Percentiles rank a stretch among this genome's conserved stretches.
phyloP scores from a whole-genome alignment of 2,888 invertebrate genomes.

The Clunio marinus region DNA sequence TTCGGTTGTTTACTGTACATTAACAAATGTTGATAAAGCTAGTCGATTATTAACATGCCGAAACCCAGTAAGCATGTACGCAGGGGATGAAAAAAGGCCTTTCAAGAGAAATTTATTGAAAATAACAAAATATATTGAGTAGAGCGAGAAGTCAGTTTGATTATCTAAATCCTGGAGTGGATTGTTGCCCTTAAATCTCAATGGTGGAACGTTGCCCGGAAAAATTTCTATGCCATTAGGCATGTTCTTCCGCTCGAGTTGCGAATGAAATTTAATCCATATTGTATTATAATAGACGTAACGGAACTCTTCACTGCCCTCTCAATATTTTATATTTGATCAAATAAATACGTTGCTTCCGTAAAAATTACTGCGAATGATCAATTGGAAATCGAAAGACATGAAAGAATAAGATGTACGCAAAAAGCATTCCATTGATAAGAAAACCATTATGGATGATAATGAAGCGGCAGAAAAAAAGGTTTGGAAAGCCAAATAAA shows the following conservation, averaged over 20 bases:
- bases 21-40: background rate
- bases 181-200: background rate
- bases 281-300: too few relatives aligned
- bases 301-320: too few relatives aligned
- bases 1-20: background rate
- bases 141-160: background rate
- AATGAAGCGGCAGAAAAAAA: conserved; percentile 20
- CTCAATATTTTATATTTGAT: too few relatives aligned
- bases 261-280: conserved; percentile 33
- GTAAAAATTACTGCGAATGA: too few relatives aligned
- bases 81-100: background rate
- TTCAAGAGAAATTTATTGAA: conserved; percentile 5
- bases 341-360: too few relatives aligned
- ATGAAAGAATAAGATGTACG: too few relatives aligned
- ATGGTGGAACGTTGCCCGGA: background rate
- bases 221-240: conserved; percentile 36
- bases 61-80: too few relatives aligned
- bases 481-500: conserved; percentile 32
- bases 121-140: conserved; percentile 8
- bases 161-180: background rate
- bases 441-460: too few relatives aligned
- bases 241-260: conserved; percentile 30
- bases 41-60: conserved; percentile 10
- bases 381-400: too few relatives aligned
- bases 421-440: too few relatives aligned